Percentiles rank a stretch among this genome's conserved stretches.
phyloP scores from a whole-genome alignment of 2,797 vertebrate species.

The Phylloscopus collybita region DNA sequence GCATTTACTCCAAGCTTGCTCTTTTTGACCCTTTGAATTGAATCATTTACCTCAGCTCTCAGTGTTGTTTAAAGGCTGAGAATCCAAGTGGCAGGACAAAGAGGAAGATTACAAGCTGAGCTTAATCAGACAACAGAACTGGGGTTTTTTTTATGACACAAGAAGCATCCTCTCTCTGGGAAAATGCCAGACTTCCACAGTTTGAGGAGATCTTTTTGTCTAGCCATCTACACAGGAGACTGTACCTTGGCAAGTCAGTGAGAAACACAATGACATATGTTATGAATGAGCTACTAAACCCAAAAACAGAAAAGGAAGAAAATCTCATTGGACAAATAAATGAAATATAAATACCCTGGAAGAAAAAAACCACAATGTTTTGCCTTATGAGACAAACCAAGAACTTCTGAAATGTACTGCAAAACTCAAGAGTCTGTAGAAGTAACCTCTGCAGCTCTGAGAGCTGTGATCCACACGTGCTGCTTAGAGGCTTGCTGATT shows the following conservation, averaged over 20 bases:
- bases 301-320: neutral
- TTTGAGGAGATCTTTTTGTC: constrained; percentile 7
- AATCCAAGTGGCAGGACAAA: constrained; percentile 28
- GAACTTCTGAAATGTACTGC: neutral
- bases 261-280: neutral
- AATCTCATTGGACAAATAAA: neutral
- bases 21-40: constrained; percentile 22
- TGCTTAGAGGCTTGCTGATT: neutral
- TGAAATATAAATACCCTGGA: neutral
- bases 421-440: neutral
- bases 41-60: constrained; percentile 18
- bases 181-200: constrained; percentile 19
- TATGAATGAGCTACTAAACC: neutral
- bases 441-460: neutral
- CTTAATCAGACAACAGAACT: constrained; percentile 44
- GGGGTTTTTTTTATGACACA: neutral
- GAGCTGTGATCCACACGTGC: rapidly evolving
- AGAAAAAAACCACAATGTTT: rapidly evolving
- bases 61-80: constrained; percentile 39
- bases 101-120: constrained; percentile 48
- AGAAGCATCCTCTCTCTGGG: constrained; percentile 5
- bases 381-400: neutral
- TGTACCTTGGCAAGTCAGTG: neutral
- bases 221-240: neutral
- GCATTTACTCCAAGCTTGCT: neutral